phyloP scores from a whole-genome alignment of 2,888 invertebrate genomes.

The Agrypnus murinus region DNA sequence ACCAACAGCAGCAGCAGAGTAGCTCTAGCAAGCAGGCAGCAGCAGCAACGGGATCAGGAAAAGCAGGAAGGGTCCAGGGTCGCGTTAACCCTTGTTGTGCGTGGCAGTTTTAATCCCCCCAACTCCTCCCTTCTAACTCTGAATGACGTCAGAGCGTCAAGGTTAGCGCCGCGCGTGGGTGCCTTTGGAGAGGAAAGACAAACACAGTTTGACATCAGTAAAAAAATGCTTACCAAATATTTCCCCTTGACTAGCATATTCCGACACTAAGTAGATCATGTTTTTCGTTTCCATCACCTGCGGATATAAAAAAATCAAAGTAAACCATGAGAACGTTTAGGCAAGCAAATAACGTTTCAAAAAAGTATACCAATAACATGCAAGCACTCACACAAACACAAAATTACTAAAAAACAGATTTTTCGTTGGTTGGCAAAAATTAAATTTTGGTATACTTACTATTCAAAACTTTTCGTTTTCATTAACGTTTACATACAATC shows the following conservation, averaged over 20 bases:
- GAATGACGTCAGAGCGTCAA: constrained; percentile 58
- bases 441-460: background rate
- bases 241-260: constrained; percentile 98
- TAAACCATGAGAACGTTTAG: constrained; percentile 3
- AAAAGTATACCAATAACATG: constrained; percentile 21
- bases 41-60: constrained; percentile 6
- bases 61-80: constrained; percentile 28
- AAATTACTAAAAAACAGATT: constrained; percentile 10
- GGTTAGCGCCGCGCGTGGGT: constrained; percentile 49
- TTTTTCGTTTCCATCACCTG: constrained; percentile 99
- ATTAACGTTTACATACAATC: background rate
- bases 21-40: background rate
- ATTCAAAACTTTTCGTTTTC: constrained; percentile 5
- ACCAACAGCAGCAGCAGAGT: constrained; percentile 4
- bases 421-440: constrained; percentile 5
- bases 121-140: constrained; percentile 29
- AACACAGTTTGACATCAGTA: constrained; percentile 38
- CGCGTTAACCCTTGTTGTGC: constrained; percentile 42
- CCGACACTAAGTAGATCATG: constrained; percentile 98
- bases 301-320: constrained; percentile 62
- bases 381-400: background rate
- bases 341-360: constrained; percentile 9
- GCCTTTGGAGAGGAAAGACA: constrained; percentile 42
- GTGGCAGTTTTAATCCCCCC: constrained; percentile 46
- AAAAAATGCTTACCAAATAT: constrained; percentile 89